A percentile compares a stretch with the other conserved stretches of the same genome.
Conservation (phyloP, 1,140 invertebrate species). For the Amphibalanus amphitrite region DNA sequence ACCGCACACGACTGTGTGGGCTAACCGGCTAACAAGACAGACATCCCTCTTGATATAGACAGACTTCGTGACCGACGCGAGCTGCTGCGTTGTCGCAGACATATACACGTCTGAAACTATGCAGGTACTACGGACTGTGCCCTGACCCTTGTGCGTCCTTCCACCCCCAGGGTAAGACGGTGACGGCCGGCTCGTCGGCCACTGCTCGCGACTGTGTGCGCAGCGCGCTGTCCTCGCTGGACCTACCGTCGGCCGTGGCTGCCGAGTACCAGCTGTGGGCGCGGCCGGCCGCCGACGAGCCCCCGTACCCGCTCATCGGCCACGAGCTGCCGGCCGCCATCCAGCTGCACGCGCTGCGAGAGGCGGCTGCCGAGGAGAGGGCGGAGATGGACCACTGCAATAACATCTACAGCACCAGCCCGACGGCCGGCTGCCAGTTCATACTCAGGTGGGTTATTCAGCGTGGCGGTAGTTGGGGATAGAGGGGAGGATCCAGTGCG, state of each 20-base stretch:
- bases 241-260: constrained; percentile 33
- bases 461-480: too few species aligned
- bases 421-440: constrained; percentile 35
- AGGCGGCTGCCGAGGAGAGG: constrained; percentile 17
- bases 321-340: constrained; percentile 69
- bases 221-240: constrained; percentile 41
- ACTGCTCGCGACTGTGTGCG: constrained; percentile 46
- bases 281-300: constrained; percentile 42
- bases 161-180: constrained; percentile 45
- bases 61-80: too few species aligned
- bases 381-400: constrained; percentile 18
- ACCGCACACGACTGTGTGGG: too few species aligned
- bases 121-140: too few species aligned
- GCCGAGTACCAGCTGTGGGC: constrained; percentile 53
- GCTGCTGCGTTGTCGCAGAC: too few species aligned
- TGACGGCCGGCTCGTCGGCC: constrained; percentile 51
- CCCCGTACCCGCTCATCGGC: constrained; percentile 53
- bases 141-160: too few species aligned
- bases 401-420: constrained; percentile 18
- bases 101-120: too few species aligned
- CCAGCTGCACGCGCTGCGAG: constrained; percentile 35
- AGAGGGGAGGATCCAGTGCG: too few species aligned
- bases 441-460: constrained; percentile 33
- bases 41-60: too few species aligned
- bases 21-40: too few species aligned